phyloP scores from a whole-genome alignment of 2,113 vertebrate species.

The Oenanthe oenanthe region DNA sequence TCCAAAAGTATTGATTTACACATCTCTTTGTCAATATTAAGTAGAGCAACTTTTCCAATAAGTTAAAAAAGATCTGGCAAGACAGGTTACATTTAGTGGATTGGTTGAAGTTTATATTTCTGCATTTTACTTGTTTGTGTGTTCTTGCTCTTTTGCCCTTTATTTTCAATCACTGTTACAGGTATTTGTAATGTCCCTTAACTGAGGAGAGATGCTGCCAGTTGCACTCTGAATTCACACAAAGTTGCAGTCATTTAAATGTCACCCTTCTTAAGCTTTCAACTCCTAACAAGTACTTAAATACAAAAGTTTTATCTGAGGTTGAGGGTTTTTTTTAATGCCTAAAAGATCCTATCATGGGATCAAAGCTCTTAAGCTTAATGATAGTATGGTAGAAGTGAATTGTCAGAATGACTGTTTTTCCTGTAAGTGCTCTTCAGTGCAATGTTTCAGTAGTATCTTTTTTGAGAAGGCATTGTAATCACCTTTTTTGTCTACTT shows the following conservation, averaged over 20 bases:
- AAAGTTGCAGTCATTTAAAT: not conserved
- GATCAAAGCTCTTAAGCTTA: not conserved
- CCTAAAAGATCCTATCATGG: not conserved
- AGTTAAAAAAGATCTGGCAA: slow-evolving; percentile 90
- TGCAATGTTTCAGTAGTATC: not conserved
- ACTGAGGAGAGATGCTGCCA: not conserved
- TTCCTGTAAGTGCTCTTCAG: not conserved
- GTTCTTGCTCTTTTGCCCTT: slow-evolving; percentile 58
- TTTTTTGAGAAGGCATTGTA: not conserved
- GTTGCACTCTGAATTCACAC: not conserved
- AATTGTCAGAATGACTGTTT: not conserved
- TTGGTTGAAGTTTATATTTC: slow-evolving; percentile 80
- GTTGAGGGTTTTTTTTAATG: not conserved
- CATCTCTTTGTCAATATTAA: slow-evolving; percentile 96
- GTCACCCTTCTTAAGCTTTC: not conserved
- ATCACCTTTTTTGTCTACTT: not conserved
- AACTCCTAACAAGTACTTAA: not conserved
- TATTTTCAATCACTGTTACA: slow-evolving; percentile 33
- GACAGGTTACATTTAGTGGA: slow-evolving; percentile 82
- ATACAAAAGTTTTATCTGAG: not conserved
- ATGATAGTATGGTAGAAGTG: not conserved
- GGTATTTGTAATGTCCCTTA: slow-evolving; percentile 13
- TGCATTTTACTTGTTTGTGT: slow-evolving; percentile 44
- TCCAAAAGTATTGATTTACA: slow-evolving; percentile 96
- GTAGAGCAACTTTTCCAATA: slow-evolving; percentile 94